Conservation (phyloP, 1,140 invertebrate genomes). For the Battus philenor region DNA sequence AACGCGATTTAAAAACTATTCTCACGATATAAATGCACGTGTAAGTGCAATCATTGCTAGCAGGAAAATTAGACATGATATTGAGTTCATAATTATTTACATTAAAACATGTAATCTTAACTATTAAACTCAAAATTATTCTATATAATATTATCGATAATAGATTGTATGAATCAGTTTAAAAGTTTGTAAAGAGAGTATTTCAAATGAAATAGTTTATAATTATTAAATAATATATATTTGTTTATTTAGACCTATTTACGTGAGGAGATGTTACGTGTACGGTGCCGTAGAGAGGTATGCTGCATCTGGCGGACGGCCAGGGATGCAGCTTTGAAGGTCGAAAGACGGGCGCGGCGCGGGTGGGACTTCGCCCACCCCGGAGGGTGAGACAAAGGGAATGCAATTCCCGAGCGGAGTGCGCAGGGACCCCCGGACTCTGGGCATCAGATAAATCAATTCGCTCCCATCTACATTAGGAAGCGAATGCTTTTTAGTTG, state of each 20-base stretch:
- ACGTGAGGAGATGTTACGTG: not conserved
- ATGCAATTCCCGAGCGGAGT: conserved; percentile 24
- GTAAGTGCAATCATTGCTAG: not conserved
- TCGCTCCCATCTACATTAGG: not conserved
- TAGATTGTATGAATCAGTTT: no score
- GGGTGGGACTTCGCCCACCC: conserved; percentile 4
- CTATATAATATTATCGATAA: no score
- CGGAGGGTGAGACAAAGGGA: not conserved
- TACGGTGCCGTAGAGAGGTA: conserved; percentile 25
- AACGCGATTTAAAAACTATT: no score
- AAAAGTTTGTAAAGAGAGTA: no score
- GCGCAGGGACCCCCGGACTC: conserved; percentile 55
- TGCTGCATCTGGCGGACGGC: conserved; percentile 53
- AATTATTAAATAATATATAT: no score
- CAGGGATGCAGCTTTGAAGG: conserved; percentile 64
- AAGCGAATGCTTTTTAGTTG: not conserved
- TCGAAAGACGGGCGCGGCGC: conserved; percentile 24
- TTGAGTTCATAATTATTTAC: no score
- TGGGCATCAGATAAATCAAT: conserved; percentile 20
- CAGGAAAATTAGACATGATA: conserved; percentile 4
- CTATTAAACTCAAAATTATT: no score
- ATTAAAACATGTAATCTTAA: no score
- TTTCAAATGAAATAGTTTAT: no score
- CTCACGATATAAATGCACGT: no score
- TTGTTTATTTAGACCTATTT: not conserved